Evolutionary conservation across 1,140 invertebrate genomes (phyloP).

Genomic region (Orius insidiosus): DNA sequence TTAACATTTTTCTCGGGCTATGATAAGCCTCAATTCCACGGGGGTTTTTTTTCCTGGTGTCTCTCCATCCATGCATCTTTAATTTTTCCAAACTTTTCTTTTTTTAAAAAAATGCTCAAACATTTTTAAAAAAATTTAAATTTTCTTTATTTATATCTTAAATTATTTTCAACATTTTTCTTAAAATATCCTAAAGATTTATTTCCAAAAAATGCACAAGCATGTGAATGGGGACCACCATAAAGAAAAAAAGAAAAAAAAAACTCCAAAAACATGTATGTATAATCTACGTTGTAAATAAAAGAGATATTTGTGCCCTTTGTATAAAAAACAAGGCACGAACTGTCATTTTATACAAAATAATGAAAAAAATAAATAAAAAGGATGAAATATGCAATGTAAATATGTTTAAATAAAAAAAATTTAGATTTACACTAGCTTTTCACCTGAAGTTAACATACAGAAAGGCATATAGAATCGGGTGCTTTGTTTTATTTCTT

Average conservation of each 20-base stretch:
- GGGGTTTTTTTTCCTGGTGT: slow-evolving; percentile 10
- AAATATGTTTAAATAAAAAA: slow-evolving; percentile 4
- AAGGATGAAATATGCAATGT: neutral
- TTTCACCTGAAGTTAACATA: slow-evolving; percentile 3
- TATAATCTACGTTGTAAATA: slow-evolving; percentile 13
- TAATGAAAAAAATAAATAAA: neutral
- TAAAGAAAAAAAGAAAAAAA: too few relatives aligned
- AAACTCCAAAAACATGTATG: slow-evolving; percentile 14
- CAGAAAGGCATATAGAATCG: neutral
- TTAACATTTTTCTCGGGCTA: slow-evolving; percentile 4
- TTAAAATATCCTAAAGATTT: neutral
- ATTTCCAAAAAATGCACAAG: neutral
- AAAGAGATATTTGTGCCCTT: slow-evolving; percentile 11
- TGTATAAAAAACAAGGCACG: slow-evolving; percentile 9
- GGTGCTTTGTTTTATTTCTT: neutral
- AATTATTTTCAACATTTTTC: neutral
- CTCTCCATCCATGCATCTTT: slow-evolving; percentile 12
- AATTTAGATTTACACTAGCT: slow-evolving; percentile 1
- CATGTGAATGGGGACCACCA: slow-evolving; percentile 13
- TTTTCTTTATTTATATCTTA: neutral
- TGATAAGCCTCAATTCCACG: slow-evolving; percentile 13
- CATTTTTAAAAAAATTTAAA: neutral
- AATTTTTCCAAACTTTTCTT: neutral
- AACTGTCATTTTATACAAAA: slow-evolving; percentile 2
- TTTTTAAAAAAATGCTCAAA: neutral